Evolutionary conservation across 2,113 vertebrate genomes (phyloP).

Genomic region (Excalfactoria chinensis): DNA sequence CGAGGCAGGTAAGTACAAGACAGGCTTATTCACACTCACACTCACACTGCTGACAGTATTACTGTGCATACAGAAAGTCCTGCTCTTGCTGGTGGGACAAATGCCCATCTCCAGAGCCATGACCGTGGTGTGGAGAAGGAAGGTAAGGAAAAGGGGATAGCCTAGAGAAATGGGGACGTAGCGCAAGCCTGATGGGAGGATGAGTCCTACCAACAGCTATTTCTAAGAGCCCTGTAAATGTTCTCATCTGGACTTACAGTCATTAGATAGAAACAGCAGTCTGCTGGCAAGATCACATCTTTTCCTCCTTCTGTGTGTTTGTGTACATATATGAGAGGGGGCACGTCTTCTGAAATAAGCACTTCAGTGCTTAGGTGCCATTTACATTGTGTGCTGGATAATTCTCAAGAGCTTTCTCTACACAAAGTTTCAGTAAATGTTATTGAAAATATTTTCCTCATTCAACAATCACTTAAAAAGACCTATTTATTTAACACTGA

Average conservation of each 20-base stretch:
- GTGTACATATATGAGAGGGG: background rate
- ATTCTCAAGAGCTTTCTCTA: background rate
- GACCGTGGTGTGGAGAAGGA: background rate
- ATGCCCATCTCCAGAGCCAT: background rate
- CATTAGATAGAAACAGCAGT: background rate
- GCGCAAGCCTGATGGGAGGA: background rate
- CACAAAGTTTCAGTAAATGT: background rate
- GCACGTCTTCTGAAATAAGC: background rate
- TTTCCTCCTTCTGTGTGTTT: background rate
- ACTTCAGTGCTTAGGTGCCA: background rate
- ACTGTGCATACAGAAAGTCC: constrained; percentile 76
- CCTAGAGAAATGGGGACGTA: background rate
- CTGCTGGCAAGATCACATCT: background rate
- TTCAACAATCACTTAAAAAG: background rate
- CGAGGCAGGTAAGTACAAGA: constrained; percentile 77
- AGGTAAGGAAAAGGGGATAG: background rate
- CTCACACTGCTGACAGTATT: constrained; percentile 44
- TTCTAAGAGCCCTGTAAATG: background rate
- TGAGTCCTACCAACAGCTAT: background rate
- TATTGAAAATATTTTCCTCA: background rate
- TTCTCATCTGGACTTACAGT: background rate
- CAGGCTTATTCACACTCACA: constrained; percentile 30
- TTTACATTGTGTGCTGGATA: background rate
- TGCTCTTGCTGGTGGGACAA: background rate
- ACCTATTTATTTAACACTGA: background rate